Percentiles rank a stretch among this genome's conserved stretches.
Evolutionary conservation across 2,888 invertebrate species (phyloP).

Genomic region (Ophion ventricosus): DNA sequence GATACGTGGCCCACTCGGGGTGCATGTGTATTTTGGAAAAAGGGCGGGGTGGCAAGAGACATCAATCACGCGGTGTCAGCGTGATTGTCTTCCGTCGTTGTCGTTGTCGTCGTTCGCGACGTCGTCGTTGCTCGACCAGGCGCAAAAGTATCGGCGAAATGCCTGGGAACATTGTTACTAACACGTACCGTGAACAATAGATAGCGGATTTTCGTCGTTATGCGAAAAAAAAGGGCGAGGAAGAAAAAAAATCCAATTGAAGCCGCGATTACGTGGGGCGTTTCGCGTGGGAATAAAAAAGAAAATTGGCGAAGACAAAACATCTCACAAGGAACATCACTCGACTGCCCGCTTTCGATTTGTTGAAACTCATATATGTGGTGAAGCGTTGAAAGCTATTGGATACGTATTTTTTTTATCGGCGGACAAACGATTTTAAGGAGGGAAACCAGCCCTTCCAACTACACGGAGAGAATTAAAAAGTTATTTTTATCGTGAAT

Average conservation of each 20-base stretch:
- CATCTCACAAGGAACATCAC: too few species aligned
- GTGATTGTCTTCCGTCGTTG: slow-evolving; percentile 82
- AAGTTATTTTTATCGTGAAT: too few species aligned
- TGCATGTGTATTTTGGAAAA: slow-evolving; percentile 13
- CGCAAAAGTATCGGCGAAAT: slow-evolving; percentile 78
- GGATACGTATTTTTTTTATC: too few species aligned
- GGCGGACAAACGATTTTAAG: too few species aligned
- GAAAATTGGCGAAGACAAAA: too few species aligned
- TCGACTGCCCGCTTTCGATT: too few species aligned
- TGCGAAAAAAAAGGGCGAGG: not conserved
- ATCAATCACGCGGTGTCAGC: slow-evolving; percentile 83
- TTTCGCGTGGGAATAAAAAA: too few species aligned
- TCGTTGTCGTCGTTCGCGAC: slow-evolving; percentile 56
- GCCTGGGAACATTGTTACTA: slow-evolving; percentile 52
- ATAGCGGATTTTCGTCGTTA: slow-evolving; percentile 1
- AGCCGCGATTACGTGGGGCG: not conserved
- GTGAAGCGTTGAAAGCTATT: too few species aligned
- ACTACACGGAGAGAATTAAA: too few species aligned
- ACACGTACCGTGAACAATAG: slow-evolving; percentile 51
- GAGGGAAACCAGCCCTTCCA: too few species aligned
- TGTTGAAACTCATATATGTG: too few species aligned
- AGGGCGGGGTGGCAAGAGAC: slow-evolving; percentile 70
- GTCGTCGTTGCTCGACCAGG: slow-evolving; percentile 54
- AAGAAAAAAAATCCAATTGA: not conserved
- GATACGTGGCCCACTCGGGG: slow-evolving; percentile 24